These are phyloP conservation scores for Clarias fuscus DNA, from an alignment of 2,797 vertebrate species.

Conservation along the genomic window DNA sequence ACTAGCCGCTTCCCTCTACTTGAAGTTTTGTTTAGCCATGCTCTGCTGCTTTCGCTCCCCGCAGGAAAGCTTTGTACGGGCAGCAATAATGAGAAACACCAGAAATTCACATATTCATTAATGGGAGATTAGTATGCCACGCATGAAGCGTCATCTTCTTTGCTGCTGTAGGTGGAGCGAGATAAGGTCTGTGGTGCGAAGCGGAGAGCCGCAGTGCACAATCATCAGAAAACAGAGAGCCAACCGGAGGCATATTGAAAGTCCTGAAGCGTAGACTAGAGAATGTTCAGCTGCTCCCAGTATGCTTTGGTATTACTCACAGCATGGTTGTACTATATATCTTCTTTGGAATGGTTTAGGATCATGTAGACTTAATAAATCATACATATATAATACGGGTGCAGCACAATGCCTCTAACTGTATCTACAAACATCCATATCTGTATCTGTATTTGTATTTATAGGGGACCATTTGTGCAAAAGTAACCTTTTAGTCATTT, in stretches of 20 bases:
- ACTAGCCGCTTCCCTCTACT: slow-evolving; percentile 21
- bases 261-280: not conserved
- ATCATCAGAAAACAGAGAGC: slow-evolving; percentile 44
- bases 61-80: slow-evolving; percentile 31
- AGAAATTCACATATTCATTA: slow-evolving; percentile 51
- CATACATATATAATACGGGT: slow-evolving; percentile 12
- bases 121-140: slow-evolving; percentile 49
- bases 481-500: no score
- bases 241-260: slow-evolving; percentile 23
- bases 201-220: slow-evolving; percentile 39
- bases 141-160: slow-evolving; percentile 41
- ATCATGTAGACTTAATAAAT: slow-evolving; percentile 12
- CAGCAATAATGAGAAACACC: slow-evolving; percentile 46
- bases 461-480: not conserved
- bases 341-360: slow-evolving; percentile 7
- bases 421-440: slow-evolving; percentile 2
- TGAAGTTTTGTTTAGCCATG: slow-evolving; percentile 19
- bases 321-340: not conserved
- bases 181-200: slow-evolving; percentile 42
- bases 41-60: slow-evolving; percentile 34
- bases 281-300: slow-evolving; percentile 16
- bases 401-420: not conserved
- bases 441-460: not conserved
- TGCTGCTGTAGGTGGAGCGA: slow-evolving; percentile 46
- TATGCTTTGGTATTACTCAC: slow-evolving; percentile 13